phyloP scores from a whole-genome alignment of 2,797 vertebrate genomes.

The Cynopterus sphinx region DNA sequence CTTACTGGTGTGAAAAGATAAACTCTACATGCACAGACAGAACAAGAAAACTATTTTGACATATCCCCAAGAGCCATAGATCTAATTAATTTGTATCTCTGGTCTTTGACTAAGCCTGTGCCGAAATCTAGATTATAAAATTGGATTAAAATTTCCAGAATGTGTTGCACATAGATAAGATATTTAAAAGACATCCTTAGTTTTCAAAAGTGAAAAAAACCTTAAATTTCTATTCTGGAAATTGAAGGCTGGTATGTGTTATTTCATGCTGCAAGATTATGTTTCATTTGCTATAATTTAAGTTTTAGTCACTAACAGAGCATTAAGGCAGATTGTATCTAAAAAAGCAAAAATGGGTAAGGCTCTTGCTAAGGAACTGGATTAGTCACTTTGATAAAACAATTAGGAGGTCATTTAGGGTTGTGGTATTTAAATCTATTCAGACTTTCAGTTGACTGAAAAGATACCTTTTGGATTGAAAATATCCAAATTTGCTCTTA shows the following conservation, averaged over 20 bases:
- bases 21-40: not conserved
- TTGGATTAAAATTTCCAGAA: slow-evolving; percentile 30
- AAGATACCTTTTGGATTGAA: not conserved
- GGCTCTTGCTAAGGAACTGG: not conserved
- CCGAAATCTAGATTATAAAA: slow-evolving; percentile 39
- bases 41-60: not conserved
- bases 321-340: not conserved
- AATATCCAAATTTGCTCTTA: not conserved
- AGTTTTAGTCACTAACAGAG: not conserved
- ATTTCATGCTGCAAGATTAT: not conserved
- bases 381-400: not conserved
- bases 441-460: not conserved
- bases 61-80: not conserved
- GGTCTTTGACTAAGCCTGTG: slow-evolving; percentile 23
- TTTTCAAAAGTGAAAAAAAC: slow-evolving; percentile 16
- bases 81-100: slow-evolving; percentile 40
- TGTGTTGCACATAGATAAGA: not conserved
- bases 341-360: not conserved
- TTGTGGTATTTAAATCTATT: not conserved
- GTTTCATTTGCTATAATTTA: not conserved
- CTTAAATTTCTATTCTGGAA: not conserved
- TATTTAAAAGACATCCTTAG: slow-evolving; percentile 32
- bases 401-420: not conserved
- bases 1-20: not conserved
- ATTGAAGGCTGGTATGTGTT: not conserved